Evolutionary conservation across 2,113 vertebrate species (phyloP).

Genomic region (Lasiurus cinereus): DNA sequence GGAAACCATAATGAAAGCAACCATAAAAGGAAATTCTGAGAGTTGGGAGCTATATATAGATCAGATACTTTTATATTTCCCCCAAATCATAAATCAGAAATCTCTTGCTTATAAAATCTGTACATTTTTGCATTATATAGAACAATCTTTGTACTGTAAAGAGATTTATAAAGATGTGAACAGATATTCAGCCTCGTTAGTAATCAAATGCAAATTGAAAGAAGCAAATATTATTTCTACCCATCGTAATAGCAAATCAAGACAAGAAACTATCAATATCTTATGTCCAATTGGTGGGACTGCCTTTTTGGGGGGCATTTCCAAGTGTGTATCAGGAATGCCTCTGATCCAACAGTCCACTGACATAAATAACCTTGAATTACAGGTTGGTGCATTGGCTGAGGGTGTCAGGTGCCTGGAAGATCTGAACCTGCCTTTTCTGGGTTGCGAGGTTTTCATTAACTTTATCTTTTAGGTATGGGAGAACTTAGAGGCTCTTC

Average conservation of each 20-base stretch:
- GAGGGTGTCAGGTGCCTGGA: neutral
- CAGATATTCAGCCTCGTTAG: neutral
- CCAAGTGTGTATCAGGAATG: neutral
- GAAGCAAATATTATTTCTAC: neutral
- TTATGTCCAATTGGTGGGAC: neutral
- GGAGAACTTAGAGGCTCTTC: neutral
- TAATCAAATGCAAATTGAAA: neutral
- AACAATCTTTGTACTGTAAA: neutral
- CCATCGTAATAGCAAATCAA: neutral
- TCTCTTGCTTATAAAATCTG: neutral
- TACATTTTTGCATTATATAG: neutral
- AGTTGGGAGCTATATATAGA: neutral
- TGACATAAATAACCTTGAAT: neutral
- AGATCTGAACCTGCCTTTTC: neutral
- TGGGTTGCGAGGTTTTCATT: neutral
- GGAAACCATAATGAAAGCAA: conserved; percentile 3
- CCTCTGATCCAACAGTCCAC: neutral
- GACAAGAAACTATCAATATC: neutral
- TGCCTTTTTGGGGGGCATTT: neutral
- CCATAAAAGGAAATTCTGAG: neutral
- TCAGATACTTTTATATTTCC: neutral
- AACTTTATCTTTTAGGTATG: neutral
- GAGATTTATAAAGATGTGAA: neutral
- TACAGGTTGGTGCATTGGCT: neutral
- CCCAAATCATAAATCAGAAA: conserved; percentile 12